These are phyloP conservation scores for Drosophila prostipennis DNA, from an alignment of 2,888 invertebrate species.

Conservation along the genomic window DNA sequence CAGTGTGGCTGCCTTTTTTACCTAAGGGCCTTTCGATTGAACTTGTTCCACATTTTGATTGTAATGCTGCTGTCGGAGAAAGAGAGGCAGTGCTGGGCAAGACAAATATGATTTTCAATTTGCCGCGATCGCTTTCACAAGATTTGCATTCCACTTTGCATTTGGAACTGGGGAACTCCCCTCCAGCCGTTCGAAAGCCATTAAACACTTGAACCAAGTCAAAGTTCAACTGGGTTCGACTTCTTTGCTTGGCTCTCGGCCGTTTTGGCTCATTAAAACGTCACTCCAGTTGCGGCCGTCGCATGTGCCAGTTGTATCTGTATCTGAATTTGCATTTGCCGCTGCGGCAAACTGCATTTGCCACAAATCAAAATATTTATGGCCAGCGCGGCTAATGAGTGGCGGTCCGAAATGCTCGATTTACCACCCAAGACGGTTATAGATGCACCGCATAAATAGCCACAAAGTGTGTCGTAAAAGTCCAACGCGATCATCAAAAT, in stretches of 20 bases:
- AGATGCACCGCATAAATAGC: slow-evolving; percentile 79
- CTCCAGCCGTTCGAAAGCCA: slow-evolving; percentile 33
- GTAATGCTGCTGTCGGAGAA: slow-evolving; percentile 70
- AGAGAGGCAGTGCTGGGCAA: slow-evolving; percentile 50
- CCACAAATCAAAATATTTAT: slow-evolving; percentile 77
- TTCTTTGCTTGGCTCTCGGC: slow-evolving; percentile 6
- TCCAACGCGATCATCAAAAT: slow-evolving; percentile 73
- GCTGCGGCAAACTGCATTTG: slow-evolving; percentile 13
- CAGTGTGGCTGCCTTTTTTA: slow-evolving; percentile 10
- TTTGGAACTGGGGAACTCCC: slow-evolving; percentile 10
- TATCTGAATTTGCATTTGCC: slow-evolving; percentile 35
- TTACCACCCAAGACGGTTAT: slow-evolving; percentile 70
- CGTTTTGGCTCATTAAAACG: slow-evolving; percentile 37
- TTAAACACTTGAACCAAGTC: slow-evolving; percentile 70
- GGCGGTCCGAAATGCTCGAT: slow-evolving; percentile 59
- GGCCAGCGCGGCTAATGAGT: slow-evolving; percentile 68
- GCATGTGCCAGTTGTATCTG: slow-evolving; percentile 3
- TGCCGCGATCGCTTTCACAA: slow-evolving; percentile 72
- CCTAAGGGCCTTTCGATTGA: slow-evolving; percentile 76
- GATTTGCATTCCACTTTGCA: slow-evolving; percentile 67
- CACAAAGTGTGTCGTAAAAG: slow-evolving; percentile 81
- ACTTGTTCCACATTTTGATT: slow-evolving; percentile 83
- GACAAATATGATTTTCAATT: slow-evolving; percentile 80
- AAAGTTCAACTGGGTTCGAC: slow-evolving; percentile 71
- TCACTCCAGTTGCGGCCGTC: slow-evolving; percentile 48